A percentile compares a stretch with the other conserved stretches of the same genome.
Conservation (phyloP, 2,888 invertebrate genomes). For the Celastrina argiolus region DNA sequence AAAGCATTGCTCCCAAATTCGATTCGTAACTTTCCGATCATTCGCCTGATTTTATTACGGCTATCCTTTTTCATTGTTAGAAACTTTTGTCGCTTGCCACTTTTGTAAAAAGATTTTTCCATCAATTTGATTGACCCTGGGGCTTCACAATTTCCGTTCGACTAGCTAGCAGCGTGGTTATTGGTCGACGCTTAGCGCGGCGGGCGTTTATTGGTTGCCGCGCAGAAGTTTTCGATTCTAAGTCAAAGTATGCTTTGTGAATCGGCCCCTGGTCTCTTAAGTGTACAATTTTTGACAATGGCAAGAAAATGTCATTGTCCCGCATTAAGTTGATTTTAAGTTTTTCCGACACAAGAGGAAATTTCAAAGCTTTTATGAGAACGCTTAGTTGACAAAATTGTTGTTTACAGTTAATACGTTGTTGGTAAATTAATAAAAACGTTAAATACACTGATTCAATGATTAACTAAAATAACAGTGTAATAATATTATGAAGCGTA, state of each 20-base stretch:
- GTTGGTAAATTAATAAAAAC: too few relatives aligned
- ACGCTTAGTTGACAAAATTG: not conserved
- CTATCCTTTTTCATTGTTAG: conserved; percentile 18
- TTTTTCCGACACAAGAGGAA: not conserved
- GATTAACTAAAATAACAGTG: too few relatives aligned
- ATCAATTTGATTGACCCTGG: conserved; percentile 18
- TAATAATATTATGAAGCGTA: too few relatives aligned
- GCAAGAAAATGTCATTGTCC: not conserved
- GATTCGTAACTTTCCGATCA: conserved; percentile 13
- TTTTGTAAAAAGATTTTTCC: conserved; percentile 17
- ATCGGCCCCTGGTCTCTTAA: not conserved
- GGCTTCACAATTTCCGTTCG: too few relatives aligned
- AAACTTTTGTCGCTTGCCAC: conserved; percentile 15
- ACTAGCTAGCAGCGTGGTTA: too few relatives aligned
- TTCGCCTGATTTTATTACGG: conserved; percentile 8
- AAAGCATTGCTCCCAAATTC: conserved; percentile 19
- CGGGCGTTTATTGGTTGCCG: too few relatives aligned
- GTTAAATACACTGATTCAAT: too few relatives aligned
- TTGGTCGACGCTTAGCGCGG: too few relatives aligned
- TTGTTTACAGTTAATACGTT: too few relatives aligned
- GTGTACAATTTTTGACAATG: conserved; percentile 11
- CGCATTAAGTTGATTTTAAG: not conserved
- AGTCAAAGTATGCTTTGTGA: too few relatives aligned
- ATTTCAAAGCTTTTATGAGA: not conserved
- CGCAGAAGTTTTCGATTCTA: too few relatives aligned